These are phyloP conservation scores for Flexamia atlantica DNA, from an alignment of 2,888 invertebrate genomes.

Conservation along the genomic window DNA sequence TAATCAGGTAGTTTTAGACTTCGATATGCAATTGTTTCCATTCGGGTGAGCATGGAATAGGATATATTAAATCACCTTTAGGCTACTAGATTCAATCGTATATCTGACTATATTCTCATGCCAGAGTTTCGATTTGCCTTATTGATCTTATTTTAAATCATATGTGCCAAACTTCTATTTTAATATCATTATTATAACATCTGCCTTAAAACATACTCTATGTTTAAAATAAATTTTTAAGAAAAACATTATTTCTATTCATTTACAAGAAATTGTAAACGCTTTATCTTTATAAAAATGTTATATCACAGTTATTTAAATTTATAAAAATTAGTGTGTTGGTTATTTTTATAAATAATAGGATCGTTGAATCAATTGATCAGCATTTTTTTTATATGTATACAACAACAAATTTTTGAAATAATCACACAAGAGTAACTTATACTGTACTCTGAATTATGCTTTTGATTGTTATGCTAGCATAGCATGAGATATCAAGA, in stretches of 20 bases:
- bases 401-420: constrained; percentile 19
- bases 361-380: not conserved
- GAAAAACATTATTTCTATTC: not conserved
- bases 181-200: constrained; percentile 7
- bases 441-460: too few species aligned
- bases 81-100: not conserved
- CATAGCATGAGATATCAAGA: too few species aligned
- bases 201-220: constrained; percentile 22
- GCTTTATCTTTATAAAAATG: not conserved
- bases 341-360: not conserved
- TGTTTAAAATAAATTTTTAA: not conserved
- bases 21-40: not conserved
- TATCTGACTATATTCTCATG: not conserved
- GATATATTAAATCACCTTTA: not conserved
- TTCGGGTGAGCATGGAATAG: not conserved
- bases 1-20: not conserved
- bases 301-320: not conserved
- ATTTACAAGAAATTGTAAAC: constrained; percentile 3
- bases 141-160: not conserved
- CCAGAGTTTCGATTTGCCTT: constrained; percentile 40
- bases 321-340: not conserved
- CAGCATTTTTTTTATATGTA: not conserved
- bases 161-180: constrained; percentile 34
- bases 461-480: too few species aligned
- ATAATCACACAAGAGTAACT: too few species aligned